phyloP scores from a whole-genome alignment of 2,797 vertebrate species.

The Jordanella pulchra region DNA sequence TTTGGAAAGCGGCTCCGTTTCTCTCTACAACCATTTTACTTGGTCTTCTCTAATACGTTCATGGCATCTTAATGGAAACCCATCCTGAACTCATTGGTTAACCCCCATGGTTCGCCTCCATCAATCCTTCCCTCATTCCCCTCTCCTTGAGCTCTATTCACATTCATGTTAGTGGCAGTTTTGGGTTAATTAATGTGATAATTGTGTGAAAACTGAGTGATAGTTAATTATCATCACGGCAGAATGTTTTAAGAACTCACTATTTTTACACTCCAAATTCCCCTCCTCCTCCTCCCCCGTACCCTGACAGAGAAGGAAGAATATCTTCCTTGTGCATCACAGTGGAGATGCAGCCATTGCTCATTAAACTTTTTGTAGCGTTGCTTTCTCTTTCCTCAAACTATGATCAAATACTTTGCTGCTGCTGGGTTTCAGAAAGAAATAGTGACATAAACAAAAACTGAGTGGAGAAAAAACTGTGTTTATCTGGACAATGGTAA shows the following conservation, averaged over 20 bases:
- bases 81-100: neutral
- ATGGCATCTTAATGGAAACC: neutral
- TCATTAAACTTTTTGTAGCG: neutral
- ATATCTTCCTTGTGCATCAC: too few relatives aligned
- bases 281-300: too few relatives aligned
- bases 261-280: conserved; percentile 26
- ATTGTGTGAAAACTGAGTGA: conserved; percentile 71
- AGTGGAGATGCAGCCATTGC: neutral
- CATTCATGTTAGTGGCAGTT: conserved; percentile 60
- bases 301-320: too few relatives aligned
- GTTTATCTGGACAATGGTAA: neutral
- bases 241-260: conserved; percentile 70
- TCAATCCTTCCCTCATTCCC: neutral
- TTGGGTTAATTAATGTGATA: conserved; percentile 80
- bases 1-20: too few relatives aligned
- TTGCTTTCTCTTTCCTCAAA: neutral
- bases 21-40: too few relatives aligned
- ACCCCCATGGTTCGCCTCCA: neutral
- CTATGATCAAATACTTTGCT: neutral
- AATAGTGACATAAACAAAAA: too few relatives aligned
- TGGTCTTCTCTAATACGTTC: too few relatives aligned
- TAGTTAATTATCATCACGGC: conserved; percentile 80
- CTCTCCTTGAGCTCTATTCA: neutral
- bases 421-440: too few relatives aligned
- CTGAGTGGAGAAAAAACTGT: neutral